Evolutionary conservation across 1,140 invertebrate species (phyloP).

Genomic region (Lepidurus packardi): DNA sequence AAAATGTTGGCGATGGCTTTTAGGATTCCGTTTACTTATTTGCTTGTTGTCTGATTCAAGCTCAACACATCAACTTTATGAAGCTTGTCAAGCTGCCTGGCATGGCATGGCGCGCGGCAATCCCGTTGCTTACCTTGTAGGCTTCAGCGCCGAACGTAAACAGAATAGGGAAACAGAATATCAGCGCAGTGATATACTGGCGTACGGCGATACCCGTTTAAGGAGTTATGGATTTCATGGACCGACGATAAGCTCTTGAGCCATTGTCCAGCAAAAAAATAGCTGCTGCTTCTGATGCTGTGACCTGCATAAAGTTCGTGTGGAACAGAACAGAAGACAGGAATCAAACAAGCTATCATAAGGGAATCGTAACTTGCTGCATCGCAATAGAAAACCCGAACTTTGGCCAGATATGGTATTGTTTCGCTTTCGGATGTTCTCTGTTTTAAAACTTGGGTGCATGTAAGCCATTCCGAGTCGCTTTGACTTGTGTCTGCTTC

Average conservation of each 20-base stretch:
- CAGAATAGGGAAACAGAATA: too few relatives aligned
- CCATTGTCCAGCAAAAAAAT: background rate
- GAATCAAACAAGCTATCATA: background rate
- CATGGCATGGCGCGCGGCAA: too few relatives aligned
- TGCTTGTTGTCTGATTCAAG: background rate
- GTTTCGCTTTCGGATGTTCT: background rate
- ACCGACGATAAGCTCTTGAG: background rate
- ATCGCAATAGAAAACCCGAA: background rate
- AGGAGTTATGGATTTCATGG: background rate
- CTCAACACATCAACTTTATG: background rate
- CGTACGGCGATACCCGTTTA: background rate
- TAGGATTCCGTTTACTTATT: background rate
- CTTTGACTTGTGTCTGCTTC: background rate
- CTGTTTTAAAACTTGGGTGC: background rate
- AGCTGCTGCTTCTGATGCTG: conserved; percentile 6
- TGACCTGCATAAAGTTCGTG: background rate
- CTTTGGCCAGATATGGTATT: conserved; percentile 5
- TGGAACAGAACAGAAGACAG: background rate
- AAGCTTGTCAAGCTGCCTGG: background rate
- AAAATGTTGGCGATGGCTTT: background rate
- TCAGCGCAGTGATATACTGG: background rate
- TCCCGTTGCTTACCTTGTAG: too few relatives aligned
- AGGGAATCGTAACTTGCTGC: background rate
- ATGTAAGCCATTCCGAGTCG: background rate
- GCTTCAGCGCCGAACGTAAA: too few relatives aligned